These are phyloP conservation scores for Drosophila lacertosa DNA, from an alignment of 1,140 invertebrate genomes.

Conservation along the genomic window DNA sequence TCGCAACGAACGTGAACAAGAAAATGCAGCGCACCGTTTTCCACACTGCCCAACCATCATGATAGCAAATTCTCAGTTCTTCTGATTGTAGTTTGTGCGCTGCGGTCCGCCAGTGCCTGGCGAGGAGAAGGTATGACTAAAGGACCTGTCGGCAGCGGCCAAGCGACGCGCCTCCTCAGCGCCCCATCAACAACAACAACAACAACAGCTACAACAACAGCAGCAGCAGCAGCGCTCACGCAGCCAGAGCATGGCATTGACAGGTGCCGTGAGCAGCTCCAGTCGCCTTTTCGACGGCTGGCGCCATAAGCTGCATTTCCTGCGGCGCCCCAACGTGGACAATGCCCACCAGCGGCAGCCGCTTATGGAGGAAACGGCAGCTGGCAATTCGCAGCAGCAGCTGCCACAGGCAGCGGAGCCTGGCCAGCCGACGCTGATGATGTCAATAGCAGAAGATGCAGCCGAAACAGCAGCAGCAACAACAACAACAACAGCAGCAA, in stretches of 20 bases:
- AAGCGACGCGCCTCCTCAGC: conserved; percentile 74
- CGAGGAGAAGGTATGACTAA: conserved; percentile 84
- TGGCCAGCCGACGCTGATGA: conserved; percentile 54
- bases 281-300: conserved; percentile 54
- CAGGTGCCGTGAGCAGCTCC: conserved; percentile 26
- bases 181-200: conserved; percentile 46
- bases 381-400: conserved; percentile 23
- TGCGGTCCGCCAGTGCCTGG: conserved; percentile 82
- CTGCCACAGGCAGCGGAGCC: conserved; percentile 20
- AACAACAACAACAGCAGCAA: conserved; percentile 15
- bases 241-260: conserved; percentile 58
- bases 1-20: no score
- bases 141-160: conserved; percentile 76
- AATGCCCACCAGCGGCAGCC: conserved; percentile 75
- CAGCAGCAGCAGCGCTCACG: conserved; percentile 37
- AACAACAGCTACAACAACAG: conserved; percentile 42
- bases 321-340: conserved; percentile 71
- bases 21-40: conserved; percentile 74
- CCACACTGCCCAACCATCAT: conserved; percentile 77
- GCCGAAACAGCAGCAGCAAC: conserved; percentile 32
- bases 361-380: conserved; percentile 71
- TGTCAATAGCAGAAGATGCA: conserved; percentile 65
- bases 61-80: conserved; percentile 83
- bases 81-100: conserved; percentile 84
- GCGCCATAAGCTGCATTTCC: conserved; percentile 72